phyloP scores from a whole-genome alignment of 2,888 invertebrate genomes.

The Scaptodrosophila latifasciaeformis region DNA sequence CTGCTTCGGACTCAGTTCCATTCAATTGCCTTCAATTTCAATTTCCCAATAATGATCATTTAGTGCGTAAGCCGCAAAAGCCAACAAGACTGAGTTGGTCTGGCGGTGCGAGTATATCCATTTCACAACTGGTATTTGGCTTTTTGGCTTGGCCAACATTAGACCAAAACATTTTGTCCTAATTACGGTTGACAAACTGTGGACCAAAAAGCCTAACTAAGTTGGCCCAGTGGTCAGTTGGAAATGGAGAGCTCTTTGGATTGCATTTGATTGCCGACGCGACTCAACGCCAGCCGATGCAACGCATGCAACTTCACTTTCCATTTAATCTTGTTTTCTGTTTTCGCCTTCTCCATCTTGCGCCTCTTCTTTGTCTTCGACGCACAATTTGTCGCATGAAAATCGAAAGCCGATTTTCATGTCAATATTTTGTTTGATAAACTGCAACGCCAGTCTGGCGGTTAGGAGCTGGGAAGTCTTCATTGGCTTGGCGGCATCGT shows the following conservation, averaged over 20 bases:
- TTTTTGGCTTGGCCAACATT: constrained; percentile 62
- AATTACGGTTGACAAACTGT: constrained; percentile 60
- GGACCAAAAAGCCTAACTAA: constrained; percentile 13
- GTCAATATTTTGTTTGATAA: constrained; percentile 66
- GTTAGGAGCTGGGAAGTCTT: not conserved
- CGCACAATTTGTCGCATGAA: constrained; percentile 63
- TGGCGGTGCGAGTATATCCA: constrained; percentile 6
- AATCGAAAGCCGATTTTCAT: constrained; percentile 68
- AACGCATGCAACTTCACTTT: constrained; percentile 64
- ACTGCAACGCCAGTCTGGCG: constrained; percentile 21
- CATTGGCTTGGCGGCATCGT: constrained; percentile 13
- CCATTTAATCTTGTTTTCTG: constrained; percentile 62
- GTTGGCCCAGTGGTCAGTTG: constrained; percentile 4
- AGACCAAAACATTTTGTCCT: constrained; percentile 62
- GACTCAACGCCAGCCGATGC: constrained; percentile 5
- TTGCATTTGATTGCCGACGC: not conserved
- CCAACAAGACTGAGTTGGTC: constrained; percentile 11
- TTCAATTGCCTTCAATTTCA: no score
- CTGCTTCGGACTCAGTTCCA: no score
- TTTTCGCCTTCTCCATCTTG: constrained; percentile 4
- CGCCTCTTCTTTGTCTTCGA: constrained; percentile 7
- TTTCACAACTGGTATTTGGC: constrained; percentile 46
- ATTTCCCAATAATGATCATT: constrained; percentile 29
- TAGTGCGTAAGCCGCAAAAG: constrained; percentile 40
- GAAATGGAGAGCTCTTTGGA: not conserved